Base-by-base conservation (phyloP, 2,113 vertebrate genomes). In the Chloropsis hardwickii region DNA sequence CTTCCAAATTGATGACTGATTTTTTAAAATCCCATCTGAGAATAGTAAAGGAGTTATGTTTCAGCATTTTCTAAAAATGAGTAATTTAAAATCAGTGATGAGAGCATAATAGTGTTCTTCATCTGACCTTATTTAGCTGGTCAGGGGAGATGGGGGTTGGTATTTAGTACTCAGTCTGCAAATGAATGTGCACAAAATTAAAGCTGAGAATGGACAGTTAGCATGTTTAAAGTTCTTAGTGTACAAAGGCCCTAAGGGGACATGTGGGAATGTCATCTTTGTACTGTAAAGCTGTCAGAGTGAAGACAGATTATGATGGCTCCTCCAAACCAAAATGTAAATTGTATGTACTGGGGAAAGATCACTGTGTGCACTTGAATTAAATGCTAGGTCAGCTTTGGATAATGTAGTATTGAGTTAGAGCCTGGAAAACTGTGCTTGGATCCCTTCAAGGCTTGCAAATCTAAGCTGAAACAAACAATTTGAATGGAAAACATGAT, bases 151-250 rank as follows among this genome's bases (percentile, higher is more conserved):
- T 62, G 48, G 16, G 37, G 61, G 65, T 80, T 94, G 61, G 40
- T 79, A 35, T 80, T 51, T 71, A 93, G 88, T 86, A 71, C 33
- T 40, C 27, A 61, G 54, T 56, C 81, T 86, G 23, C 42, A 64
- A 83, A 73, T 69, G 86, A 88, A 82, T 44, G 23, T 78, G 66
- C 61, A 83, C 58, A 81, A 56, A 88, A 94, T 95, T 95, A 51
- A 39, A 92, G 35, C 44, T 70, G 54, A 70, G 60, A 88, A 78
- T 10, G 15, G 37, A 13, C 17, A 69, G 40, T 82, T 77, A 86
- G 35, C 57, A 47, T 64, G 33, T 81, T 96, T 90, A 31, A 92
- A 81, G 29, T 88, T 95, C 85, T 83, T 48, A 40, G 66, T 78
- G 67, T 53, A 67, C 51, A 45, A 64, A 42, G 48, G 24, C 58